Conservation (phyloP, 92 coral and sea anemone genomes). For the Epizoanthus illoricatus region DNA sequence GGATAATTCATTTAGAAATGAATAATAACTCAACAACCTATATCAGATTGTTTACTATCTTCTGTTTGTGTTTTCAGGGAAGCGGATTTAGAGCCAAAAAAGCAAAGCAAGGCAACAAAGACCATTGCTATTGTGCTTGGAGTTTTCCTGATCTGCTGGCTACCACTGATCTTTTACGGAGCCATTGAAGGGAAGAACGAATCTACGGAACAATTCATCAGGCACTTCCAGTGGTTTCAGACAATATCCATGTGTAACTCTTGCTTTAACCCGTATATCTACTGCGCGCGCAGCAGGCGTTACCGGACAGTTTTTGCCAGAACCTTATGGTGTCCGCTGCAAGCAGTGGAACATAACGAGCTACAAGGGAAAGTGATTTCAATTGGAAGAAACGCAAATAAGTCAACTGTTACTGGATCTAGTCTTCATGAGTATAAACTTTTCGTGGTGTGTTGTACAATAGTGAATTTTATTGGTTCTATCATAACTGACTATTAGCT, state of each 20-base stretch:
- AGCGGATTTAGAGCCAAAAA: neutral
- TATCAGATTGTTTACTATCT: too few species aligned
- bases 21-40: too few species aligned
- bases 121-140: slow-evolving; percentile 55
- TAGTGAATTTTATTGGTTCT: too few species aligned
- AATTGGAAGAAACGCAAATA: too few species aligned
- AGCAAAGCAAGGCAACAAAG: slow-evolving; percentile 51
- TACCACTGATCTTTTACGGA: slow-evolving; percentile 32
- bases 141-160: slow-evolving; percentile 48
- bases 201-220: slow-evolving; percentile 24
- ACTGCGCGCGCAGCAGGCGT: slow-evolving; percentile 42
- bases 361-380: too few species aligned
- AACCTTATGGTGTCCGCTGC: neutral
- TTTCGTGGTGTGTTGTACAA: too few species aligned
- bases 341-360: too few species aligned
- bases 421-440: too few species aligned
- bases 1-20: too few species aligned
- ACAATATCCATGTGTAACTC: slow-evolving; percentile 54
- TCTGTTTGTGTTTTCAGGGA: neutral
- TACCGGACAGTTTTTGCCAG: slow-evolving; percentile 36
- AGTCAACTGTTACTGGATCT: too few species aligned
- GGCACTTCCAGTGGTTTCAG: slow-evolving; percentile 40
- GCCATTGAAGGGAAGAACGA: slow-evolving; percentile 5
- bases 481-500: too few species aligned
- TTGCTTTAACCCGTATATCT: slow-evolving; percentile 49